Base-by-base conservation (phyloP, 2,888 invertebrate genomes). In the Scaptodrosophila latifasciaeformis region DNA sequence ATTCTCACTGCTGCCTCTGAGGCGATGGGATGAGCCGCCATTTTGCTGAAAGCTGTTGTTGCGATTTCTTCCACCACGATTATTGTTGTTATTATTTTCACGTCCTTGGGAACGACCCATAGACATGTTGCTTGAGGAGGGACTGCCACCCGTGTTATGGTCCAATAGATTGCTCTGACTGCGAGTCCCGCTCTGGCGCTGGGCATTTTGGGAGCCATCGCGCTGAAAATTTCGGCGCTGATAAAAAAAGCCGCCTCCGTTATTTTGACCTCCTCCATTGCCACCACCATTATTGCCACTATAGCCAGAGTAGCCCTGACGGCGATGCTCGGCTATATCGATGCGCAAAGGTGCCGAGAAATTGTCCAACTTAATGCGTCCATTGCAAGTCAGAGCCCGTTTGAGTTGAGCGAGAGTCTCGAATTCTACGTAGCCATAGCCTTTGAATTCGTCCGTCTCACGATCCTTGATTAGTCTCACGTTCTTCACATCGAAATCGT, bases 361-460 rank as follows among this genome's bases (percentile, higher is more conserved):
- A 54, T 92, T 92, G 71, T 96, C 94, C 70, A 96, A 92, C 72
- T 89, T 88, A 42, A 96, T 90, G 47, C 89, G 88, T 46, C 94
- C 95, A 87, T 96, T 94, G 86, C 93, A 89, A 65, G 90, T 88
- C 62, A 97, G 89, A 13, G 97, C 97, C 70, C 91, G 89, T 77
- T 92, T 89, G 78, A 98, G 89, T 77, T 95, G 93, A 1, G 92
- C 88, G 30, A 92, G 82, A 64, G 92, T 92, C 70, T 95, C 95
- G 87, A 98, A 98, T 88, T 98, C 98, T 51, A 98, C 97, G 87
- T 97, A 98, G 85, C 97, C 96, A 88, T 96, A 97, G 56, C 97
- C 97, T 89, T 97, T 97, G 88, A 98, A 98, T 87, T 92, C 91
- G 86, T 97, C 97, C 30, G 97, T 97, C 78, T 97, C 97, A 85